phyloP scores from a whole-genome alignment of 2,888 invertebrate genomes.

The Drosophila maculinotata region DNA sequence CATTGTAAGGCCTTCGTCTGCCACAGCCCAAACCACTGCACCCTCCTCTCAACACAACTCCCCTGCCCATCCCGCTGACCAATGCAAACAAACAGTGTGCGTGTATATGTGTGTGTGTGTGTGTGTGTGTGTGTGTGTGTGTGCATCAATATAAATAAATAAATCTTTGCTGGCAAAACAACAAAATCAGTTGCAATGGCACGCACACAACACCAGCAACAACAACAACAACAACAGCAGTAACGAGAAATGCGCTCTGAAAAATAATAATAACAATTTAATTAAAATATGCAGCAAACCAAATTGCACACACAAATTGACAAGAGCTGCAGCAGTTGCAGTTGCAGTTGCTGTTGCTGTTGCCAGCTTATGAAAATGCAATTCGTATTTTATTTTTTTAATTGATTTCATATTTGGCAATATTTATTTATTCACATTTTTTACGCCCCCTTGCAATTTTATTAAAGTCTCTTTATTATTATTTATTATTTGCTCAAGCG shows the following conservation, averaged over 20 bases:
- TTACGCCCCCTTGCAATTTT: neutral
- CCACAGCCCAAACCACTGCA: neutral
- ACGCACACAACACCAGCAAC: conserved; percentile 53
- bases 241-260: conserved; percentile 35
- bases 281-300: conserved; percentile 76
- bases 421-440: conserved; percentile 62
- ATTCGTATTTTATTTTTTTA: conserved; percentile 67
- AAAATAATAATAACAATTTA: conserved; percentile 79
- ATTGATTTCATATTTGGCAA: conserved; percentile 75
- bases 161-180: conserved; percentile 79
- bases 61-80: conserved; percentile 8
- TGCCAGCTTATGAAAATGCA: conserved; percentile 77
- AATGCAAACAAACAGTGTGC: conserved; percentile 59
- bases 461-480: conserved; percentile 24
- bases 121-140: conserved; percentile 8
- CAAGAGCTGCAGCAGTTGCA: conserved; percentile 31
- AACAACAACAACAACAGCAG: conserved; percentile 10
- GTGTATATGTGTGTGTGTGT: conserved; percentile 9
- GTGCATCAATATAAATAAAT: conserved; percentile 78
- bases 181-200: conserved; percentile 76
- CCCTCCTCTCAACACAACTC: neutral
- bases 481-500: conserved; percentile 63
- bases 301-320: conserved; percentile 48
- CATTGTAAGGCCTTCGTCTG: conserved; percentile 50
- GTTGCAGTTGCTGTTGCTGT: conserved; percentile 38